These are phyloP conservation scores for Myripristis murdjan DNA, from an alignment of 2,797 vertebrate genomes.

Conservation along the genomic window DNA sequence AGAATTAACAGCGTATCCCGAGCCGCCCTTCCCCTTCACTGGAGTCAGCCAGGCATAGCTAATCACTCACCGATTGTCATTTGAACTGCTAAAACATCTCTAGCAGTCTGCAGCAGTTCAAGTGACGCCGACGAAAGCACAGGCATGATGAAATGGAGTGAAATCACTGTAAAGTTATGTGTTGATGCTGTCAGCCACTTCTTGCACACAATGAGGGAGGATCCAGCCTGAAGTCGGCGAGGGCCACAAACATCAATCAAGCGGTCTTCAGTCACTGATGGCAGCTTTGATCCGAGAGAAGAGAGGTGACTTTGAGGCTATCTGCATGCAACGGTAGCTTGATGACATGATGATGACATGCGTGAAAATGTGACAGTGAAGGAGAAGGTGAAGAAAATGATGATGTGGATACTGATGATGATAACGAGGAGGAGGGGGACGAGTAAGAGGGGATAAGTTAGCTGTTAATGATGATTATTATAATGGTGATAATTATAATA, in stretches of 20 bases:
- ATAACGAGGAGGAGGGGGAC: conserved; percentile 10
- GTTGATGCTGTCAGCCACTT: conserved; percentile 53
- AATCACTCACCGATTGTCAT: conserved; percentile 52
- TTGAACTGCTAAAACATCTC: conserved; percentile 63
- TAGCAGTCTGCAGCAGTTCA: conserved; percentile 44
- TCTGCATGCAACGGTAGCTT: conserved; percentile 36
- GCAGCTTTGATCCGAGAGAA: conserved; percentile 64
- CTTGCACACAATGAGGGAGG: conserved; percentile 42
- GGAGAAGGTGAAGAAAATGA: conserved; percentile 31
- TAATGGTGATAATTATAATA: conserved; percentile 7
- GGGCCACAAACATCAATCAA: conserved; percentile 50
- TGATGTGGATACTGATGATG: background rate
- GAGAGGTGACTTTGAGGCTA: conserved; percentile 59
- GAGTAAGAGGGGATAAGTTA: conserved; percentile 12
- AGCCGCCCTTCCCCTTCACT: background rate
- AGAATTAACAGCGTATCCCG: conserved; percentile 42
- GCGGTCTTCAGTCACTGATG: conserved; percentile 38
- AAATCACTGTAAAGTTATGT: conserved; percentile 50
- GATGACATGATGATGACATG: conserved; percentile 38
- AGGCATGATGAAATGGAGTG: conserved; percentile 78
- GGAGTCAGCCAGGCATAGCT: conserved; percentile 24
- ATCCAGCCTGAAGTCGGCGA: conserved; percentile 23
- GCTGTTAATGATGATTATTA: conserved; percentile 9
- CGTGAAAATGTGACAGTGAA: conserved; percentile 31
- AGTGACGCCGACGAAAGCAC: conserved; percentile 52